phyloP scores from a whole-genome alignment of 2,797 vertebrate species.

The Brotogeris chrysoptera region DNA sequence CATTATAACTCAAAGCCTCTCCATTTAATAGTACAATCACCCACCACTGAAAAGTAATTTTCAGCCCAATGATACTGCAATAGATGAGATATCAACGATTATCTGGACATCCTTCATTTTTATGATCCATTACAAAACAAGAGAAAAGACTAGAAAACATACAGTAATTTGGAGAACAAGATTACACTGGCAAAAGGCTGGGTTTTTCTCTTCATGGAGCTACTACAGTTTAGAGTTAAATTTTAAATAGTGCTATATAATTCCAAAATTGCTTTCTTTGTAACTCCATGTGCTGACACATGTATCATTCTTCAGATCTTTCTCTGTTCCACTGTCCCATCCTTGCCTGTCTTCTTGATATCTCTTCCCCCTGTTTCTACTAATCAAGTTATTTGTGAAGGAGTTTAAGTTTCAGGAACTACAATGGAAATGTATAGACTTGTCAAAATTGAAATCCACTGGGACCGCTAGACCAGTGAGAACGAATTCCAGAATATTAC shows the following conservation, averaged over 20 bases:
- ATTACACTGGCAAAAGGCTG: background rate
- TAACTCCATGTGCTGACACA: background rate
- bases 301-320: background rate
- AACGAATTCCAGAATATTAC: background rate
- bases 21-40: background rate
- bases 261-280: background rate
- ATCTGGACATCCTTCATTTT: background rate
- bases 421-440: background rate
- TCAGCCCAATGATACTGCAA: background rate
- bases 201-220: background rate
- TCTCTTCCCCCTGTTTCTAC: background rate
- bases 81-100: background rate
- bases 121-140: background rate
- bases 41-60: background rate
- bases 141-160: background rate
- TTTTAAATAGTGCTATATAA: fast-evolving
- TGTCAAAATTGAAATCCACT: background rate
- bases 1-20: background rate
- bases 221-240: background rate
- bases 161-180: background rate
- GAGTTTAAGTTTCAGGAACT: background rate
- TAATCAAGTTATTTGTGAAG: background rate
- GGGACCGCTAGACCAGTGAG: background rate
- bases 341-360: background rate
- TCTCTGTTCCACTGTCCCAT: background rate